Conservation (phyloP, 2,797 vertebrate species). For the Anguilla pacifica region DNA sequence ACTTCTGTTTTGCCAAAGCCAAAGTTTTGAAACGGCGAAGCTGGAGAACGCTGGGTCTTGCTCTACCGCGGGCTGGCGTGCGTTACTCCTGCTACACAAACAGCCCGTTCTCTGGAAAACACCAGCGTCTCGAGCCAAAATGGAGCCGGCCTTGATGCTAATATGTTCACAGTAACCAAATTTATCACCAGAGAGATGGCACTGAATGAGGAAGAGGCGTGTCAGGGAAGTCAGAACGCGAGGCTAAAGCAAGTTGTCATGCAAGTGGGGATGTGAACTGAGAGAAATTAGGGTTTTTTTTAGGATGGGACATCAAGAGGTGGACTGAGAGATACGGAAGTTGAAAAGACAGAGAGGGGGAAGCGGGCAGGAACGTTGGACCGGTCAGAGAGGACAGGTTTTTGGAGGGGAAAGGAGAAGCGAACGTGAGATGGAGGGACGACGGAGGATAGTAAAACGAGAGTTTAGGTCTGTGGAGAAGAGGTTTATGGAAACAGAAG, state of each 20-base stretch:
- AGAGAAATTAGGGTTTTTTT: background rate
- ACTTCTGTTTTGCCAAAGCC: conserved; percentile 10
- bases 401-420: conserved; percentile 32
- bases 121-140: conserved; percentile 13
- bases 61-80: no score
- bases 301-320: conserved; percentile 21
- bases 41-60: background rate
- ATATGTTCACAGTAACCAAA: background rate
- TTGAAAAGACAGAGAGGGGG: conserved; percentile 45
- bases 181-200: background rate
- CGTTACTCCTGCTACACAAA: background rate
- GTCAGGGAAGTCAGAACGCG: background rate
- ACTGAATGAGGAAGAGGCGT: conserved; percentile 16
- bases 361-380: background rate
- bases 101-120: background rate
- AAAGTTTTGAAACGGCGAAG: background rate
- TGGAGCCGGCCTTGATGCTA: background rate
- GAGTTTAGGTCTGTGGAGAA: background rate
- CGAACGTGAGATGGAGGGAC: conserved; percentile 52
- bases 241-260: conserved; percentile 21
- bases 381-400: conserved; percentile 14
- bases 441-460: conserved; percentile 38
- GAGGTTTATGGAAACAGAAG: background rate
- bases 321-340: conserved; percentile 39
- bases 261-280: background rate